phyloP scores from a whole-genome alignment of 2,113 vertebrate genomes.

The Charina bottae region DNA sequence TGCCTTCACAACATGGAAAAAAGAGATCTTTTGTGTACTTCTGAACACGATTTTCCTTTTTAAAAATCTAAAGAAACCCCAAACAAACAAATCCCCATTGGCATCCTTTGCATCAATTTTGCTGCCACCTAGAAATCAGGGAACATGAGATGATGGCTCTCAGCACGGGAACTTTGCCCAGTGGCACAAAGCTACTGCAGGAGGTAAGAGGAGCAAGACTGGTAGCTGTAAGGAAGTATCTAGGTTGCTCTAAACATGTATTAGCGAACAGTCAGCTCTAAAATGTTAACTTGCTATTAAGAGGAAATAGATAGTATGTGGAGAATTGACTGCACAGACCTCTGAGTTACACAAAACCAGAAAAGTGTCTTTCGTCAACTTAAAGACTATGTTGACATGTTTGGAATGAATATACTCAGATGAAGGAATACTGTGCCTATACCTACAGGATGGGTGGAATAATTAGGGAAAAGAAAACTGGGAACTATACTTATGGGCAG shows the following conservation, averaged over 20 bases:
- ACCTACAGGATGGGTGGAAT: too few species aligned
- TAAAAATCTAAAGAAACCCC: slow-evolving; percentile 4
- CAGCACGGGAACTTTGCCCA: neutral
- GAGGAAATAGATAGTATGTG: neutral
- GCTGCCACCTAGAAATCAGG: slow-evolving; percentile 65
- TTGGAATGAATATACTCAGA: too few species aligned
- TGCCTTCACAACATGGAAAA: neutral
- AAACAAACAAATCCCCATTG: neutral
- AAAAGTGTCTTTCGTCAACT: too few species aligned
- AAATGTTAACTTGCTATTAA: neutral
- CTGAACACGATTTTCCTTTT: slow-evolving; percentile 47
- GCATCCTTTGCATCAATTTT: slow-evolving; percentile 58
- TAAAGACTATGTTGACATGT: too few species aligned
- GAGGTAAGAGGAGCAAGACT: neutral
- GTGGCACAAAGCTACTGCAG: neutral
- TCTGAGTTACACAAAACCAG: too few species aligned
- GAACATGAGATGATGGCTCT: neutral
- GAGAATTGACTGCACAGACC: neutral
- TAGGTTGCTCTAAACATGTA: neutral
- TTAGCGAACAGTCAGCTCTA: neutral
- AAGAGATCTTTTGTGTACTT: slow-evolving; percentile 41
- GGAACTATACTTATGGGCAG: too few species aligned
- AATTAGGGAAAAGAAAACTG: too few species aligned
- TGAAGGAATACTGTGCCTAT: too few species aligned
- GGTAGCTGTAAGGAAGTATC: neutral